Conservation (phyloP, 1,140 invertebrate genomes). For the Melitaea cinxia region DNA sequence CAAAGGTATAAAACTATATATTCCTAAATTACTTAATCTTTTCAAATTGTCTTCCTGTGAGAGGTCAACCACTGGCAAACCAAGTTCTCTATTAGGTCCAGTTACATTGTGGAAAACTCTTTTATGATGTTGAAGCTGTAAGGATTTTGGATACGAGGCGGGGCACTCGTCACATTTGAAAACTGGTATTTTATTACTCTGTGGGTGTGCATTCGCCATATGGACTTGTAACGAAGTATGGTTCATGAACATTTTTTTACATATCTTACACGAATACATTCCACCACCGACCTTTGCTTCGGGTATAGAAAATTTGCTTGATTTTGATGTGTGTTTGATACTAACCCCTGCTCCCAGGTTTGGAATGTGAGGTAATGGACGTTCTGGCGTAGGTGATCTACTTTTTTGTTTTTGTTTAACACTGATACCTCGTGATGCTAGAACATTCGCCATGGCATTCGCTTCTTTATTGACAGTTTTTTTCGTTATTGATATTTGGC, state of each 20-base stretch:
- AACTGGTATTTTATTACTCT: conserved; percentile 67
- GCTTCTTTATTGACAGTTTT: conserved; percentile 85
- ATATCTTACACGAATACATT: conserved; percentile 68
- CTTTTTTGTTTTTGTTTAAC: conserved; percentile 84
- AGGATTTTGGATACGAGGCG: conserved; percentile 86
- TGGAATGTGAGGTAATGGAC: conserved; percentile 74
- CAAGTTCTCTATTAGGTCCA: conserved; percentile 82
- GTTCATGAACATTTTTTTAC: conserved; percentile 76
- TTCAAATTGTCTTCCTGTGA: conserved; percentile 85
- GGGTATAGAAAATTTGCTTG: conserved; percentile 74
- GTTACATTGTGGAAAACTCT: conserved; percentile 85
- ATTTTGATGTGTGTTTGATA: conserved; percentile 81
- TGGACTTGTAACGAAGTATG: conserved; percentile 66
- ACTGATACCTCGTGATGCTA: conserved; percentile 89
- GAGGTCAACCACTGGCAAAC: conserved; percentile 88
- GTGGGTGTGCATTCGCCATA: conserved; percentile 68
- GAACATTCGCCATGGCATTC: conserved; percentile 87
- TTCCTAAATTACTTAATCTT: conserved; percentile 85
- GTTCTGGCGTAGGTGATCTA: conserved; percentile 71
- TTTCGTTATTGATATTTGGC: conserved; percentile 84
- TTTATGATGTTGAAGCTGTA: conserved; percentile 86
- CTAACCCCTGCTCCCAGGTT: conserved; percentile 89
- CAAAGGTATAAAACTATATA: conserved; percentile 88
- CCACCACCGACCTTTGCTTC: conserved; percentile 71
- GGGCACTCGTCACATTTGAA: conserved; percentile 87